Conservation (phyloP, 2,888 invertebrate genomes). For the Mechanitis mazaeus region DNA sequence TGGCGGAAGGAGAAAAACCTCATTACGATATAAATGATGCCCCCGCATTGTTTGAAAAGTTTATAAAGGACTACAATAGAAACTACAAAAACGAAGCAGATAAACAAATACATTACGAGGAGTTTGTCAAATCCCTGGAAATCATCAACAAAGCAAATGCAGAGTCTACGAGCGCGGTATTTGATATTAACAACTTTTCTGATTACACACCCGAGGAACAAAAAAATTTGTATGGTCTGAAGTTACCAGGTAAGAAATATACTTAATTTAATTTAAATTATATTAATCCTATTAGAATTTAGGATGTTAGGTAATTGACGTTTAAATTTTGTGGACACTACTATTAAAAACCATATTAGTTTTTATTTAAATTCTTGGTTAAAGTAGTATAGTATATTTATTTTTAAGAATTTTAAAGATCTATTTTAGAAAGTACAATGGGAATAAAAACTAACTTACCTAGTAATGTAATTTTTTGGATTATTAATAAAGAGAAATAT, state of each 20-base stretch:
- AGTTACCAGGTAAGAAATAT: neutral
- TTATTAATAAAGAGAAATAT: no score
- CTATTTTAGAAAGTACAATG: no score
- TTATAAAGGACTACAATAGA: slow-evolving; percentile 38
- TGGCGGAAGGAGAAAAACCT: slow-evolving; percentile 30
- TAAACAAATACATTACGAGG: slow-evolving; percentile 35
- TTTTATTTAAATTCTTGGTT: no score
- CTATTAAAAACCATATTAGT: no score
- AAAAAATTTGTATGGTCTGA: slow-evolving; percentile 28
- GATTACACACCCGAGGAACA: slow-evolving; percentile 41
- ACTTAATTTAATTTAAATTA: no score
- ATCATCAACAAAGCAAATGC: slow-evolving; percentile 36
- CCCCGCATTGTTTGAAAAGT: slow-evolving; percentile 37
- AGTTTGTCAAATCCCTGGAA: slow-evolving; percentile 37
- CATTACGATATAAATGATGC: slow-evolving; percentile 39
- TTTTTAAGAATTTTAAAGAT: no score
- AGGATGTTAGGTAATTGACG: no score
- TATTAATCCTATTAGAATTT: no score
- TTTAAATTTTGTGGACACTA: no score
- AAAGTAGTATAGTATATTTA: no score
- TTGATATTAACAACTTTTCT: slow-evolving; percentile 41
- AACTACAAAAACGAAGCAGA: slow-evolving; percentile 43
- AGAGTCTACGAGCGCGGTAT: slow-evolving; percentile 28
- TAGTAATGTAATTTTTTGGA: no score
- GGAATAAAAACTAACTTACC: no score